Evolutionary conservation across 2,797 vertebrate genomes (phyloP).

Genomic region (Okamejei kenojei): DNA sequence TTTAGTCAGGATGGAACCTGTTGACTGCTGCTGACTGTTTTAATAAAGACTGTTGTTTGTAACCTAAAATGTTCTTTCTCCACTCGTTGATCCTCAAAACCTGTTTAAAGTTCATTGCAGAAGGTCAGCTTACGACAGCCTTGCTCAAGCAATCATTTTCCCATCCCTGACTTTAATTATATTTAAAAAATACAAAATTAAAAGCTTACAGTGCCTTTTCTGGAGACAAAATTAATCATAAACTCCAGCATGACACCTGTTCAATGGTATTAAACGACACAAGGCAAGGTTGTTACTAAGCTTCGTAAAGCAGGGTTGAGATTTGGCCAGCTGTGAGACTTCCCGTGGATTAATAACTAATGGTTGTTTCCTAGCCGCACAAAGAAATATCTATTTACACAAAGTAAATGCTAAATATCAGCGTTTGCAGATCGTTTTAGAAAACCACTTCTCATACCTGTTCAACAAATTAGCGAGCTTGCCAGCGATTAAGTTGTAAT

Average conservation of each 20-base stretch:
- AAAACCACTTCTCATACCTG: neutral
- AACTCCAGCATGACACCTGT: too few relatives aligned
- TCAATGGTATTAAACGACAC: neutral
- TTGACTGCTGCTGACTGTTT: too few relatives aligned
- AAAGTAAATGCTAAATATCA: neutral
- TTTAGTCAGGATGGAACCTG: too few relatives aligned
- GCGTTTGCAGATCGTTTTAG: neutral
- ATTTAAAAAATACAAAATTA: neutral
- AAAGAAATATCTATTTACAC: neutral
- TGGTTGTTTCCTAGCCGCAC: neutral
- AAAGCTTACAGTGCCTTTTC: neutral
- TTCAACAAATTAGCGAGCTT: neutral
- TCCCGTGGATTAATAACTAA: neutral
- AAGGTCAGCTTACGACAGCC: too few relatives aligned
- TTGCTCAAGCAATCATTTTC: neutral
- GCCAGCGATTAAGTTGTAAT: neutral
- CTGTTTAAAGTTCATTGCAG: too few relatives aligned
- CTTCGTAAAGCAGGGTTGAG: neutral
- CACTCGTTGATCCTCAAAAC: too few relatives aligned
- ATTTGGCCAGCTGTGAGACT: conserved; percentile 5
- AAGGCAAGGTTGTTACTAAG: neutral
- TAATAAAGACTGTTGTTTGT: too few relatives aligned
- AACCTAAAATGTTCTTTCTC: too few relatives aligned
- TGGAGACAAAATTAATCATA: neutral
- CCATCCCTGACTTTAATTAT: neutral